Percentiles rank a stretch among this genome's conserved stretches.
phyloP scores from a whole-genome alignment of 2,888 invertebrate species.

The Calephelis perditalis region DNA sequence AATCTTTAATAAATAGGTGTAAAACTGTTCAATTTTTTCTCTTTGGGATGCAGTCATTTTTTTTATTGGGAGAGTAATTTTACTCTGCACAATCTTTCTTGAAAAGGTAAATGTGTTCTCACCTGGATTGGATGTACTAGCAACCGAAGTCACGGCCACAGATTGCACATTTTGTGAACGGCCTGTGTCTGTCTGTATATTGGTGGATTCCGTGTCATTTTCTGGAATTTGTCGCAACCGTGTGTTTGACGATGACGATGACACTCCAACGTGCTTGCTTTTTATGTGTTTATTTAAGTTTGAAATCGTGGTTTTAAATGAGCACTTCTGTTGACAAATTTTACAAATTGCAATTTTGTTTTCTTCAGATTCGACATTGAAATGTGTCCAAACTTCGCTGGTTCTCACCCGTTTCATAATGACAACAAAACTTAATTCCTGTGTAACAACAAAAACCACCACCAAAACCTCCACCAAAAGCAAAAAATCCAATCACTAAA shows the following conservation, averaged over 20 bases:
- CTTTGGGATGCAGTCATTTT: neutral
- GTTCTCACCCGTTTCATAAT: neutral
- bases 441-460: no score
- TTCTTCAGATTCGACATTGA: no score
- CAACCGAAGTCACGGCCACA: no score
- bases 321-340: neutral
- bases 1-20: slow-evolving; percentile 1
- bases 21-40: neutral
- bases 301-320: neutral
- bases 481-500: no score
- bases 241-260: neutral
- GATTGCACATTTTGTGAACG: neutral
- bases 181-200: neutral
- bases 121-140: neutral
- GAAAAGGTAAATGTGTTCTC: neutral
- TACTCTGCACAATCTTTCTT: neutral
- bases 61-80: neutral
- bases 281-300: neutral
- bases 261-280: no score
- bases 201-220: neutral
- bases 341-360: no score
- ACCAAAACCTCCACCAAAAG: no score
- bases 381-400: no score
- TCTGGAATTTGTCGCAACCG: neutral
- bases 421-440: neutral